Evolutionary conservation across 2,113 vertebrate species (phyloP), one percentile per base, ranked within the genome.

Genomic region (Cairina moschata): DNA sequence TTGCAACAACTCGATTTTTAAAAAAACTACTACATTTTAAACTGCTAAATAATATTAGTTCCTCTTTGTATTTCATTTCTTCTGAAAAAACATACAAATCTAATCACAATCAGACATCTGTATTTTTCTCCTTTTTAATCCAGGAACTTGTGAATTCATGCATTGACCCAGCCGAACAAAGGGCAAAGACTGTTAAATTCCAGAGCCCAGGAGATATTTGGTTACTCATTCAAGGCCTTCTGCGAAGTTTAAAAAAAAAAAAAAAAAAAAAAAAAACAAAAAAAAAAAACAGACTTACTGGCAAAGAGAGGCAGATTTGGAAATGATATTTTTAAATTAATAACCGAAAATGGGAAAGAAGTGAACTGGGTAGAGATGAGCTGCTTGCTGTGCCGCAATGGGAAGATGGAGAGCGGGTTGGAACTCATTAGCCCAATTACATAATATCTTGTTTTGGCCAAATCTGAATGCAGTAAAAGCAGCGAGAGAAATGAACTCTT

Each of bases 141-240:
- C 88, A 95, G 83, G 84, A 96, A 92, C 88, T 93, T 89, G 93
- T 96, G 93, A 95, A 96, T 96, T 96, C 93, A 76, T 86, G 92
- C 95, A 89, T 36, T 92, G 95, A 88, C 73, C 93, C 88, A 84
- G 77, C 17, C 1, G 77, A 92, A 84, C 92, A 94, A 93, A 96
- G 95, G 95, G 93, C 92, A 96, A 83, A 93, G 86, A 60, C 48
- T 91, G 90, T 67, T 91, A 84, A 94, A 95, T 91, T 95, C 96
- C 96, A 96, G 77, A 86, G 92, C 92, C 95, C 92, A 84, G 84
- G 92, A 97, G 93, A 96, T 87, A 95, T 38, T 93, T 1, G 1
- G 81, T 97, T 95, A 96, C 91, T 92, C 40, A 97, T 96, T 96
- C 91, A 96, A 69, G 71, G 86, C 73, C 62, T 91, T 78, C 81